Percentiles rank a stretch among this genome's conserved stretches.
Evolutionary conservation across 2,797 vertebrate species (phyloP).

Genomic region (Takifugu rubripes): DNA sequence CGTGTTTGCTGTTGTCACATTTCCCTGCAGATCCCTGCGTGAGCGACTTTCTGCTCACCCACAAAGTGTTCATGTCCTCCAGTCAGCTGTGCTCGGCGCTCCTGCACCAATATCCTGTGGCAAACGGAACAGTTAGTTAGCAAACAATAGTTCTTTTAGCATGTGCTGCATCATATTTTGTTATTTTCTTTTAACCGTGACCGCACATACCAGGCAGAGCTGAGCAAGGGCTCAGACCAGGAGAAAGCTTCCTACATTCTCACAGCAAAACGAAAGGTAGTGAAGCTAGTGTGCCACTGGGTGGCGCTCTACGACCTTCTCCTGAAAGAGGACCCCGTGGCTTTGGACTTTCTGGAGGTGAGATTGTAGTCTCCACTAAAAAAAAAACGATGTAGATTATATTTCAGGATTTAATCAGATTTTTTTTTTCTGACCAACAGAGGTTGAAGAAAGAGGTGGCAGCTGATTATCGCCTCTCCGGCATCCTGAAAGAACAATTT

Average conservation of each 20-base stretch:
- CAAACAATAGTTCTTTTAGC: no score
- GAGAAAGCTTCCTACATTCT: slow-evolving; percentile 83
- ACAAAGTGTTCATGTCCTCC: slow-evolving; percentile 91
- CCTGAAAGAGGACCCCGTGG: slow-evolving; percentile 82
- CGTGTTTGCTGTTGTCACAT: slow-evolving; percentile 8
- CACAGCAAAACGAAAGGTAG: slow-evolving; percentile 85
- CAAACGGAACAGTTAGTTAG: neutral
- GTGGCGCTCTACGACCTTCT: slow-evolving; percentile 82
- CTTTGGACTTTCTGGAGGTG: slow-evolving; percentile 85
- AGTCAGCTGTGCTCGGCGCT: slow-evolving; percentile 85
- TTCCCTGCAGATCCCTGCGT: slow-evolving; percentile 81
- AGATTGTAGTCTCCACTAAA: neutral
- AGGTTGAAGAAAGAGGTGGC: slow-evolving; percentile 82
- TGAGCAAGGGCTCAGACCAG: slow-evolving; percentile 83
- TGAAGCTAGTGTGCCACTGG: slow-evolving; percentile 88
- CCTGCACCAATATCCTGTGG: slow-evolving; percentile 89
- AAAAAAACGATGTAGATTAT: neutral
- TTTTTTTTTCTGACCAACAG: slow-evolving; percentile 56
- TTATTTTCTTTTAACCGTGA: slow-evolving; percentile 73
- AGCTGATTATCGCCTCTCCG: slow-evolving; percentile 76
- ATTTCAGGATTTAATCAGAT: neutral
- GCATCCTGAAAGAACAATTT: slow-evolving; percentile 80
- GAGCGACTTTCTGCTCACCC: slow-evolving; percentile 90
- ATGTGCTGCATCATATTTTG: no score
- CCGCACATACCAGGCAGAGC: slow-evolving; percentile 83